These are phyloP conservation scores for Catharus ustulatus DNA, from an alignment of 2,797 vertebrate species.

Conservation along the genomic window DNA sequence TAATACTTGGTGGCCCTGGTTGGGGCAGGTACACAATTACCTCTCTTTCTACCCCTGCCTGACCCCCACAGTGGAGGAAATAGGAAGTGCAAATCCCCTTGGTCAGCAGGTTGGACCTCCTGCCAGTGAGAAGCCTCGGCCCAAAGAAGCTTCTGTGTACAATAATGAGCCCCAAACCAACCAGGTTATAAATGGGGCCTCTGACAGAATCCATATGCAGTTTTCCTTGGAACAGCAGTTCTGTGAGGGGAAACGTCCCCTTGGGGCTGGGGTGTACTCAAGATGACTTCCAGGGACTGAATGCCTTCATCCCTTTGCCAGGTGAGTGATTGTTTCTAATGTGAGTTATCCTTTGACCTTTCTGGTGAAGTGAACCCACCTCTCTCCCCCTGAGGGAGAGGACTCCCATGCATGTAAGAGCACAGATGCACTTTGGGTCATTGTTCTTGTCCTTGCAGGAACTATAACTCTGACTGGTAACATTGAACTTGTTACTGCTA, in stretches of 20 bases:
- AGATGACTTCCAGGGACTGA: neutral
- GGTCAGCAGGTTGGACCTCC: neutral
- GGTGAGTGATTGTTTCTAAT: neutral
- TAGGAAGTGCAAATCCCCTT: neutral
- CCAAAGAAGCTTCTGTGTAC: neutral
- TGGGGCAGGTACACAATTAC: neutral
- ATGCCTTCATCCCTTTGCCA: neutral
- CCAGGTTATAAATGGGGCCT: neutral
- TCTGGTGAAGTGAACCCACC: rapidly evolving
- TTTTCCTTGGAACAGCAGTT: neutral
- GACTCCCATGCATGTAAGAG: neutral
- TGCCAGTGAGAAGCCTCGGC: rapidly evolving
- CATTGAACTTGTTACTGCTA: neutral
- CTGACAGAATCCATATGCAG: neutral
- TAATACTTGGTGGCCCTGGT: neutral
- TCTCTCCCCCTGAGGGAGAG: neutral
- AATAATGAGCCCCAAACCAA: rapidly evolving
- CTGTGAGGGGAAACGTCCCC: neutral
- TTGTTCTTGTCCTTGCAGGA: neutral
- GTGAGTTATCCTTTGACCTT: neutral
- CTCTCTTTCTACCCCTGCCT: neutral
- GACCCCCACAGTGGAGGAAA: neutral
- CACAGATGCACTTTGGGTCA: neutral
- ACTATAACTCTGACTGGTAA: no score
- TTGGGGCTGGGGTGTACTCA: neutral